Evolutionary conservation across 2,113 vertebrate genomes (phyloP).

Genomic region (Passer domesticus): DNA sequence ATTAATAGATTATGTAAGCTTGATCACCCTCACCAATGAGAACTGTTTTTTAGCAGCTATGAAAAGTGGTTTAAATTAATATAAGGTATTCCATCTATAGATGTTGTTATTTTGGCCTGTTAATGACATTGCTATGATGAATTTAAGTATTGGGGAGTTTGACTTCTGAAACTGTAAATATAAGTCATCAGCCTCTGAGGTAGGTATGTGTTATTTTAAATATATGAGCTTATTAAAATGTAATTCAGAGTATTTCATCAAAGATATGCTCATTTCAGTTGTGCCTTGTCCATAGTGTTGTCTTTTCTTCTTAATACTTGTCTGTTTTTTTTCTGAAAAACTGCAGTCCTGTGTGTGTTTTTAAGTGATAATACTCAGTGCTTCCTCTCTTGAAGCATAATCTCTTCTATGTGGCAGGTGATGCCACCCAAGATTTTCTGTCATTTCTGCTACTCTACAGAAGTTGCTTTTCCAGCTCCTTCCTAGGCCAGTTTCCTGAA

Average conservation of each 20-base stretch:
- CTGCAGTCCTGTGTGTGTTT: background rate
- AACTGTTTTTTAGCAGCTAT: background rate
- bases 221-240: background rate
- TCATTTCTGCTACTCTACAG: background rate
- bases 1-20: background rate
- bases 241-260: background rate
- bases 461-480: background rate
- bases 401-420: background rate
- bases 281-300: background rate
- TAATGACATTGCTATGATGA: background rate
- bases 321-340: background rate
- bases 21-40: background rate
- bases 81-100: background rate
- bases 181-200: background rate
- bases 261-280: background rate
- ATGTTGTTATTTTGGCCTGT: background rate
- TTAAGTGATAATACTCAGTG: background rate
- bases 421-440: background rate
- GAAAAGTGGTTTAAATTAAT: background rate
- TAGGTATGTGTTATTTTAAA: background rate
- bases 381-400: background rate
- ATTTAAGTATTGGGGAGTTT: background rate
- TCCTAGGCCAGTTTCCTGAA: background rate
- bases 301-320: background rate
- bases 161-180: background rate